Evolutionary conservation across 2,797 vertebrate species (phyloP), one percentile per base, ranked within the genome.

Genomic region (Astyanax mexicanus): DNA sequence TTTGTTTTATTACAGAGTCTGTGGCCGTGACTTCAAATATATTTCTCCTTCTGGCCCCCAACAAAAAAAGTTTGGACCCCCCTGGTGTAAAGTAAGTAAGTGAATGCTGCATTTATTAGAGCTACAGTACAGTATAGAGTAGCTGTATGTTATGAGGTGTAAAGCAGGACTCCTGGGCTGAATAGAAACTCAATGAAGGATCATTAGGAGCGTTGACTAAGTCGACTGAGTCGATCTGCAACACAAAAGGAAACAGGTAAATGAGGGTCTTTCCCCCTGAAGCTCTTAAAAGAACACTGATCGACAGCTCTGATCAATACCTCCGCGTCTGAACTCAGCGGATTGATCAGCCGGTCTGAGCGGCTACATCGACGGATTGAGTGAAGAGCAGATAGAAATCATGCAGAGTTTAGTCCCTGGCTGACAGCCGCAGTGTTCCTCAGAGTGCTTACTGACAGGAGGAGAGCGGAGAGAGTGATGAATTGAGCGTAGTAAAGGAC

Each of bases 301-400:
- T 60, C 11, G 17, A 44, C 55, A 15, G 32, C 11, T 38, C 23
- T 2, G 45, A 69, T 75, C 65, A 2, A 69, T 61, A 21, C 27
- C 27, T 11, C 13, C 11, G 29, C 6, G 54, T 40, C 25, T 27
- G 42, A 38, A 54, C 27, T 45, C 8, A 44, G 60, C 17, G 64
- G 47, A 75, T 49, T 68, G 73, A 68, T 45, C 51, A 29, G 27
- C 61, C 47, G 44, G 52, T 68, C 7, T 21, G 19, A 69, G 69
- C 0, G 44, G 54, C 65, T 68, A 17, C 64, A 19, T 12, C 60
- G 72, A 54, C 47, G 19, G 12, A 19, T 15, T 4, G 61, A 58
- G 72, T 19, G 15, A 1, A n/a, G 49, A 47, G 51, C 62, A 11
- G 64, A 0, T 21, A 10, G 9, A 2, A 21, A 0, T 32, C 5